Evolutionary conservation across 2,113 vertebrate genomes (phyloP).

Genomic region (Mionectes macconnelli): DNA sequence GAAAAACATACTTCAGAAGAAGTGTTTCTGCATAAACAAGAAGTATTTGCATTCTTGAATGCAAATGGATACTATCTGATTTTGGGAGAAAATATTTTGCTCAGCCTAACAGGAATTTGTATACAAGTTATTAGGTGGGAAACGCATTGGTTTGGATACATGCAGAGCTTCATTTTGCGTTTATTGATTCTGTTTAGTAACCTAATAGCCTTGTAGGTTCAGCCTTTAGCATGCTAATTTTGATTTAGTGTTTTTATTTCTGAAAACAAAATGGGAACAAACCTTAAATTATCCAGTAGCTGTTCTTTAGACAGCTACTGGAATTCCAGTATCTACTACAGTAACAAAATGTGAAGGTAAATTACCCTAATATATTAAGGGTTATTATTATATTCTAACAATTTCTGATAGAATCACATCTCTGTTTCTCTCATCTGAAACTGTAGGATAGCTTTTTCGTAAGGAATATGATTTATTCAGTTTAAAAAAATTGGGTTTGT

Average conservation of each 20-base stretch:
- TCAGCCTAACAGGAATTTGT: conserved; percentile 25
- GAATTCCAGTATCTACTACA: conserved; percentile 51
- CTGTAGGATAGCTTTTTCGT: not conserved
- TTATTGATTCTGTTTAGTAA: conserved; percentile 64
- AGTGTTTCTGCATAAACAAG: not conserved
- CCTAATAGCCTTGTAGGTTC: conserved; percentile 56
- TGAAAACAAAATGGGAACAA: conserved; percentile 65
- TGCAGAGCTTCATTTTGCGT: conserved; percentile 58
- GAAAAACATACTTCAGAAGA: not conserved
- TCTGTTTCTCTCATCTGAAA: conserved; percentile 18
- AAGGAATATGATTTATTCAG: not conserved
- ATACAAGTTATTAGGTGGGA: conserved; percentile 24
- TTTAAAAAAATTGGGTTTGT: not conserved
- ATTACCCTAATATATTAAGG: conserved; percentile 57
- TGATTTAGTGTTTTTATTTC: conserved; percentile 72
- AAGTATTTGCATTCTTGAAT: not conserved
- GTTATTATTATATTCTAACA: conserved; percentile 41
- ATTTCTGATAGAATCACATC: conserved; percentile 15
- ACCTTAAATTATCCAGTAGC: conserved; percentile 63
- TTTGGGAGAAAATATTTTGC: conserved; percentile 1
- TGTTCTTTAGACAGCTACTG: conserved; percentile 55
- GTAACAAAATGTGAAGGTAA: conserved; percentile 52
- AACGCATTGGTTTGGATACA: conserved; percentile 22
- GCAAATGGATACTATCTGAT: not conserved
- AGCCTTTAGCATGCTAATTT: conserved; percentile 70